Base-by-base conservation (phyloP, 2,113 vertebrate genomes). In the Elgaria multicarinata region DNA sequence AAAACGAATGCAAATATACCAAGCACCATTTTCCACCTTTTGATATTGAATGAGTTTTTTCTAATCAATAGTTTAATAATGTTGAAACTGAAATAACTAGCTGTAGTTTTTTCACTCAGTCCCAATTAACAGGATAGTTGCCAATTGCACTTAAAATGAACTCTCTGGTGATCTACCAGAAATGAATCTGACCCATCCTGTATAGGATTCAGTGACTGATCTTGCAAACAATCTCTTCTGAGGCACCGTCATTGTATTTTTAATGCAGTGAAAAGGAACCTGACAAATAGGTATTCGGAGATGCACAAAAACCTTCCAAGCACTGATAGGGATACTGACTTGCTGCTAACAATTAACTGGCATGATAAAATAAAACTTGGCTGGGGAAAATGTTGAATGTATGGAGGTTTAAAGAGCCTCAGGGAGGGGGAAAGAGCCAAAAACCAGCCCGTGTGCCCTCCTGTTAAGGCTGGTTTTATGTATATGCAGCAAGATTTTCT, bases 401-500 rank as follows among this genome's bases (percentile, higher is more conserved):
- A 0, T 0, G 0, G 31, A 7, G 72, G 66, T 81, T 83, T 89
- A 75, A 64, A 78, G 74, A 31, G 58, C 36, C 82, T 83, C 0
- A 0, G 69, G 1, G 84, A 93, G 85, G 87, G 80, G 66, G 22
- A 89, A 72, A 39, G 44, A 72, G 6, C 46, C 22, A 0, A 75
- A 86, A 83, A 89, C 86, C 33, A 36, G 58, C 9, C 86, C 13
- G 67, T 0, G 3, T 72, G 89, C 80, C 90, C 75, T 91, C 39
- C 90, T 50, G 20, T 44, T 39, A 82, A 94, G 42, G 87, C 86
- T 90, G 84, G 90, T 93, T 94, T 95, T 92, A 86, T 89, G 90
- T 89, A 88, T 87, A 46, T 88, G 91, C 87, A 93, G 93, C 91
- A 92, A 2, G 69, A 89, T 95, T 94, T 95, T 81, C 93, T 86